These are phyloP conservation scores for Sapajus apella DNA, from an alignment of 2,113 vertebrate species.

Conservation along the genomic window DNA sequence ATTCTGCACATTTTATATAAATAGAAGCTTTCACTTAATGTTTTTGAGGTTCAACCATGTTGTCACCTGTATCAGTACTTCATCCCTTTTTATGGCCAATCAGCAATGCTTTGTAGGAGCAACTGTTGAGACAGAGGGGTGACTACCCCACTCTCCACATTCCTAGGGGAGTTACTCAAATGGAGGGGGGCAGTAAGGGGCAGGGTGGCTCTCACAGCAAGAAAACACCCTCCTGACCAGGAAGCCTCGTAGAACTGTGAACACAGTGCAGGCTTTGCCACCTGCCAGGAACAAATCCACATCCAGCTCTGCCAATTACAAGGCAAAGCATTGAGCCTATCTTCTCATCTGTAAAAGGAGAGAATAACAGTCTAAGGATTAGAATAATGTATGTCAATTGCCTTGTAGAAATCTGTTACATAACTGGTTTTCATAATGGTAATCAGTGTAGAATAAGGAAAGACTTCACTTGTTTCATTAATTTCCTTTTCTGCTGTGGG, in stretches of 20 bases:
- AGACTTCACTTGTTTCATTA: background rate
- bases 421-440: background rate
- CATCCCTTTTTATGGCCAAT: background rate
- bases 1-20: background rate
- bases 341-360: background rate
- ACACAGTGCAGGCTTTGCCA: background rate
- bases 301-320: background rate
- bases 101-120: background rate
- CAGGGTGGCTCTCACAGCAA: background rate
- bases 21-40: background rate
- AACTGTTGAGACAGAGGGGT: background rate
- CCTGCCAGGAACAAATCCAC: background rate
- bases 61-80: background rate
- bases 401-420: background rate
- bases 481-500: conserved; percentile 56
- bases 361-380: background rate
- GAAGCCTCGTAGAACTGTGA: background rate
- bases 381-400: background rate
- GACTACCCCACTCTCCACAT: background rate
- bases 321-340: background rate
- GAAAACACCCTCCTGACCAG: background rate
- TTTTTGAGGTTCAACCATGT: background rate
- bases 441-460: background rate
- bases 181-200: too few species aligned
- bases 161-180: background rate